phyloP scores from a whole-genome alignment of 2,113 vertebrate species.

The Megaptera novaeangliae region DNA sequence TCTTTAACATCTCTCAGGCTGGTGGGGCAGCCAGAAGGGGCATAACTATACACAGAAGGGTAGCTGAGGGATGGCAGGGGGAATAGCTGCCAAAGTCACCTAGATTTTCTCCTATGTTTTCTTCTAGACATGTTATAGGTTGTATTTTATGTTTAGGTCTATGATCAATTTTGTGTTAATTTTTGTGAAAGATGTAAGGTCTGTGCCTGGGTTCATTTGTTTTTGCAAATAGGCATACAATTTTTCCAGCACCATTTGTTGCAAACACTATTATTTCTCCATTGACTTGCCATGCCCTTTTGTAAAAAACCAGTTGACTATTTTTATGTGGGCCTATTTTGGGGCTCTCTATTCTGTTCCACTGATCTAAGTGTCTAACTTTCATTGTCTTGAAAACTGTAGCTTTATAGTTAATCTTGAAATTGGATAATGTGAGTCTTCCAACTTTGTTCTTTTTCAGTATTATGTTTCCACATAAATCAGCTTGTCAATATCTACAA shows the following conservation, averaged over 20 bases:
- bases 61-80: background rate
- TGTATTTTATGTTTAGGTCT: background rate
- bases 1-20: background rate
- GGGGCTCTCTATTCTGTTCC: background rate
- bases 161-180: background rate
- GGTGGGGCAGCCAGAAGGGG: background rate
- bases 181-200: background rate
- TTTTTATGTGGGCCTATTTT: background rate
- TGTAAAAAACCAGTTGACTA: background rate
- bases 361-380: background rate
- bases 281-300: background rate
- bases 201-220: too few relatives aligned
- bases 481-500: background rate
- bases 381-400: background rate
- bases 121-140: background rate
- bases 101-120: background rate
- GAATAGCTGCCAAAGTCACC: background rate
- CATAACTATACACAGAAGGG: background rate
- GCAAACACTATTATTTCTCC: background rate
- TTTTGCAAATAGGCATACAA: background rate
- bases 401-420: background rate
- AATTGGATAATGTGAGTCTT: background rate
- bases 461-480: background rate
- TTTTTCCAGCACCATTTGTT: background rate
- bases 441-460: background rate